These are phyloP conservation scores for Matsumurasca onukii DNA, from an alignment of 1,140 invertebrate genomes.

Conservation along the genomic window DNA sequence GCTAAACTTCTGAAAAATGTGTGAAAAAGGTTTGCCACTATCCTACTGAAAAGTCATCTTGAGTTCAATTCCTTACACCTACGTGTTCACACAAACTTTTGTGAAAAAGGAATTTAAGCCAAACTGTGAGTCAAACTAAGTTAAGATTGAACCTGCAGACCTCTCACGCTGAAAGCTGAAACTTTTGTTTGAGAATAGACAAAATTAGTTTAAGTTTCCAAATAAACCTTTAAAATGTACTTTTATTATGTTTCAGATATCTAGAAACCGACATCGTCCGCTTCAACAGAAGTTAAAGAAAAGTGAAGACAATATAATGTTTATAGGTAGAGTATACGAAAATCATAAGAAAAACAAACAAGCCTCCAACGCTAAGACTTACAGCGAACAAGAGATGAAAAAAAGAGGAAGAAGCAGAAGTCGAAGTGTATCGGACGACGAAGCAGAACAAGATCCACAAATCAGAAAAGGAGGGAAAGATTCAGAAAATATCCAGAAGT, in stretches of 20 bases:
- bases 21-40: too few relatives aligned
- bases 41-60: too few relatives aligned
- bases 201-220: too few relatives aligned
- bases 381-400: conserved; percentile 5
- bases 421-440: conserved; percentile 4
- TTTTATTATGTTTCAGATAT: conserved; percentile 15
- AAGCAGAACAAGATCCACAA: background rate
- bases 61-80: too few relatives aligned
- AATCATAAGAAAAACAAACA: conserved; percentile 26
- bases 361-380: background rate
- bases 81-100: too few relatives aligned
- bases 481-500: conserved; percentile 1
- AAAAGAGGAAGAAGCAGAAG: conserved; percentile 4
- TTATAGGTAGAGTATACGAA: conserved; percentile 25
- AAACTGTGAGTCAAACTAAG: too few relatives aligned
- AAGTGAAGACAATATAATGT: conserved; percentile 8
- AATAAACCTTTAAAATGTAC: too few relatives aligned
- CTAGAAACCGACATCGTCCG: background rate
- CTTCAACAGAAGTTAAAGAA: background rate
- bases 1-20: too few relatives aligned
- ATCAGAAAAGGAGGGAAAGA: background rate
- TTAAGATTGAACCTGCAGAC: too few relatives aligned
- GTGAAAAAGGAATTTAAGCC: too few relatives aligned
- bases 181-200: too few relatives aligned
- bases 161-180: too few relatives aligned